Percentiles rank a stretch among this genome's conserved stretches.
phyloP scores from a whole-genome alignment of 2,113 vertebrate genomes.

The Charina bottae region DNA sequence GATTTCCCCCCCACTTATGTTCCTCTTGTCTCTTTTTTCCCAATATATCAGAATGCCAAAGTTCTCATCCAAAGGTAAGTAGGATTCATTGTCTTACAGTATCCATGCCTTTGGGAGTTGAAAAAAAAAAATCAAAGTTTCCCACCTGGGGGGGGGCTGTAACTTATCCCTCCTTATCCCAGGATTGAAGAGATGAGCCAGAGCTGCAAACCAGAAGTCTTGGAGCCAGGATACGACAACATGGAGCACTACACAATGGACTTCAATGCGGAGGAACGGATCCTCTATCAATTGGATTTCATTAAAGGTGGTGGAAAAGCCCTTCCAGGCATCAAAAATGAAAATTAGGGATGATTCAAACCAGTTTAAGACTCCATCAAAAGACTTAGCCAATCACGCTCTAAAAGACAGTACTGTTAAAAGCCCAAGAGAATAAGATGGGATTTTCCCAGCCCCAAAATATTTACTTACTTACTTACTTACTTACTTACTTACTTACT shows the following conservation, averaged over 20 bases:
- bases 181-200: conserved; percentile 67
- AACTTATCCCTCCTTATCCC: neutral
- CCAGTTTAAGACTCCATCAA: neutral
- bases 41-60: conserved; percentile 69
- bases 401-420: neutral
- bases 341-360: neutral
- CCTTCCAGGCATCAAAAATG: neutral
- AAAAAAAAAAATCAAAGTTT: neutral
- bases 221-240: conserved; percentile 67
- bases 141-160: neutral
- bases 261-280: conserved; percentile 74
- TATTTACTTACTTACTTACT: too few species aligned
- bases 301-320: conserved; percentile 52
- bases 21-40: neutral
- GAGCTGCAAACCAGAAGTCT: conserved; percentile 55
- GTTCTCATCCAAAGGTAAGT: conserved; percentile 78
- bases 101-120: neutral
- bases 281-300: conserved; percentile 75
- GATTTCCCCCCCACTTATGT: neutral
- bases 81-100: neutral
- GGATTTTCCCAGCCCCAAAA: neutral
- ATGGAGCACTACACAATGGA: conserved; percentile 73
- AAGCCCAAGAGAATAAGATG: neutral
- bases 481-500: too few species aligned
- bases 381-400: neutral